These are phyloP conservation scores for Drosophila parthenogenetica DNA, from an alignment of 2,888 invertebrate genomes.

Conservation along the genomic window DNA sequence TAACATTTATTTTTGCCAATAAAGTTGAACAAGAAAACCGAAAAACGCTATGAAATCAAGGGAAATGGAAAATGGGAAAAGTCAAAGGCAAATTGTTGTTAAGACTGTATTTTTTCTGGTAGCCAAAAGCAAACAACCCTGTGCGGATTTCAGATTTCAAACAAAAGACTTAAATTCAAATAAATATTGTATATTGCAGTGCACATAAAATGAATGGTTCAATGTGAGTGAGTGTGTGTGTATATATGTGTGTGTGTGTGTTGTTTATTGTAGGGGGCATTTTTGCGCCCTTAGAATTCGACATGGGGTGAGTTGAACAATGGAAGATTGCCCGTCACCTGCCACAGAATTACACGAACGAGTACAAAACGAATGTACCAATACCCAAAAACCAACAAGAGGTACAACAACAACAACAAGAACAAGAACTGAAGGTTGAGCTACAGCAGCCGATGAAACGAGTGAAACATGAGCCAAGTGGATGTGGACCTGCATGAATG, in stretches of 20 bases:
- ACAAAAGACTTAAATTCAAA: slow-evolving; percentile 82
- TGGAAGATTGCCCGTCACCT: slow-evolving; percentile 85
- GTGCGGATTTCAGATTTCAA: slow-evolving; percentile 79
- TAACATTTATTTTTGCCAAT: slow-evolving; percentile 71
- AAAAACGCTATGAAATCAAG: slow-evolving; percentile 17
- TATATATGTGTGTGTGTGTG: slow-evolving; percentile 17
- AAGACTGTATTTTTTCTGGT: slow-evolving; percentile 37
- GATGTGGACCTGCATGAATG: slow-evolving; percentile 81
- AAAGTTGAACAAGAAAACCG: slow-evolving; percentile 68
- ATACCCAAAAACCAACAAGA: slow-evolving; percentile 32
- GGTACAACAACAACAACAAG: slow-evolving; percentile 27
- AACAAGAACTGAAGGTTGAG: slow-evolving; percentile 36
- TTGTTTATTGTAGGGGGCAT: slow-evolving; percentile 79
- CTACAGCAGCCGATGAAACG: slow-evolving; percentile 55
- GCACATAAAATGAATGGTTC: slow-evolving; percentile 72
- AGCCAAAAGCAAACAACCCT: slow-evolving; percentile 77
- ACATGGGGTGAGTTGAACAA: slow-evolving; percentile 85
- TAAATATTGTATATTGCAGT: slow-evolving; percentile 81
- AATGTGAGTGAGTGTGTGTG: slow-evolving; percentile 31
- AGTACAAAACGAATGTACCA: slow-evolving; percentile 74
- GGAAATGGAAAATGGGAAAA: slow-evolving; percentile 38
- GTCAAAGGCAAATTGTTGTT: slow-evolving; percentile 54
- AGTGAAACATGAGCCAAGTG: slow-evolving; percentile 77
- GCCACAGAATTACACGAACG: slow-evolving; percentile 81
- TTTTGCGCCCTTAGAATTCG: slow-evolving; percentile 81